A percentile compares a stretch with the other conserved stretches of the same genome.
These are phyloP conservation scores for Papilio polytes DNA, from an alignment of 1,140 invertebrate species.

Conservation along the genomic window DNA sequence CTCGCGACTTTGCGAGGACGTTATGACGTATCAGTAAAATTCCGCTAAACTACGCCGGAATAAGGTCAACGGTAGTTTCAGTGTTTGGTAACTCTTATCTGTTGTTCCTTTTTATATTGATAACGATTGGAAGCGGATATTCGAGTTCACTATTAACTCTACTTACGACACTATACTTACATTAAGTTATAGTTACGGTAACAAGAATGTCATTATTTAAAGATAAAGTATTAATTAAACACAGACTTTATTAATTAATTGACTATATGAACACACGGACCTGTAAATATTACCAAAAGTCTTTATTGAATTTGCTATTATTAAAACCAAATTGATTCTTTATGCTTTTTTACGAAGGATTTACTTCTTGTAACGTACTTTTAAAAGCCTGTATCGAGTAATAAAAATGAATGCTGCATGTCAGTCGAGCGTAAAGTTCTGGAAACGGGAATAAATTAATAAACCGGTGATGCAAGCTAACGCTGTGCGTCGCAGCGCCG, in stretches of 20 bases:
- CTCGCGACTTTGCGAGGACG: background rate
- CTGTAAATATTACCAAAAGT: background rate
- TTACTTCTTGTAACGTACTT: background rate
- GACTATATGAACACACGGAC: background rate
- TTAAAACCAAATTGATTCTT: too few relatives aligned
- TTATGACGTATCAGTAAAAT: slow-evolving; percentile 20
- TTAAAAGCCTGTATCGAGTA: background rate
- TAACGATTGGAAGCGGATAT: background rate
- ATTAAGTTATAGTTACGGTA: too few relatives aligned
- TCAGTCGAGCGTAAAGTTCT: background rate
- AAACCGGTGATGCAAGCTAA: slow-evolving; percentile 1
- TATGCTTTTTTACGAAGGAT: background rate
- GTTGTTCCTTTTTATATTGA: slow-evolving; percentile 4
- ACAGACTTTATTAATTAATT: background rate
- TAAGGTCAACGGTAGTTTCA: slow-evolving; percentile 7
- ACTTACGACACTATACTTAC: too few relatives aligned
- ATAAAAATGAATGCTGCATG: background rate
- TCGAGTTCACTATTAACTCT: background rate
- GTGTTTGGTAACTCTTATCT: slow-evolving; percentile 13
- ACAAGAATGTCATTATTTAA: background rate
- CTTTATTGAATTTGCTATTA: too few relatives aligned
- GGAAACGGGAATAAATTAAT: slow-evolving; percentile 15
- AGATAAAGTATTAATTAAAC: background rate
- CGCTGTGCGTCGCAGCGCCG: background rate
- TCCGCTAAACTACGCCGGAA: background rate